Evolutionary conservation across 2,888 invertebrate species (phyloP), one percentile per base, ranked within the genome.

Genomic region (Aleiodes alternator): DNA sequence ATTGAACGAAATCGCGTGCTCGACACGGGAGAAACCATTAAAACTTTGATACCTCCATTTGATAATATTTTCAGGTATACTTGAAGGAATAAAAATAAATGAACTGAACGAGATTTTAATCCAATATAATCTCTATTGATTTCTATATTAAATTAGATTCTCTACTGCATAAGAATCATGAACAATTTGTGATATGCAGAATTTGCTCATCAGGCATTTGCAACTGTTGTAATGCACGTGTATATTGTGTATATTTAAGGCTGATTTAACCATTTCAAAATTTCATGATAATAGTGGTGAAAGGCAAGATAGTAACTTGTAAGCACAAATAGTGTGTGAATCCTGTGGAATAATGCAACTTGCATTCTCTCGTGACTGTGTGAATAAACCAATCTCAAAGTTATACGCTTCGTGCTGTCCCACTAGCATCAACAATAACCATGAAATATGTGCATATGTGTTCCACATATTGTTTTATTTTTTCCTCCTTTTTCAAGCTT

Each of bases 341-440:
- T 16, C 23, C 64, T 3, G 23, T 8, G 16, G 64, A 14, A 43
- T 16, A 43, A 48, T 16, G 56, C 29, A 48, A 48, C 8, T 23
- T 16, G 14, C 14, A 43, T 43, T 23, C 11, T 23, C 11, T 81
- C 81, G 81, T 81, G 80, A 81, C 78, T 78, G 70, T 72, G 53
- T 56, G 72, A 73, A 76, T 77, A 68, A 75, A 73, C 78, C 76
- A 77, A 66, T 75, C 68, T 51, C 51, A 61, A 56, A 57, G 53
- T 72, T 66, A 14, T 29, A 38, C 23, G 64, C 9, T 64, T 70
- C 75, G 64, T 75, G 75, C 70, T 38, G 55, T 75, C 50, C n/a
- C 59, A 34, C 7, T 43, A 31, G 59, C 34, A 38, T 34, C 59
- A 38, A 59, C 8, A 57, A 57, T 59, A 59, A 12, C 34, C 5